Evolutionary conservation across 2,797 vertebrate genomes (phyloP), one percentile per base, ranked within the genome.

Genomic region (Ptychadena robeensis): DNA sequence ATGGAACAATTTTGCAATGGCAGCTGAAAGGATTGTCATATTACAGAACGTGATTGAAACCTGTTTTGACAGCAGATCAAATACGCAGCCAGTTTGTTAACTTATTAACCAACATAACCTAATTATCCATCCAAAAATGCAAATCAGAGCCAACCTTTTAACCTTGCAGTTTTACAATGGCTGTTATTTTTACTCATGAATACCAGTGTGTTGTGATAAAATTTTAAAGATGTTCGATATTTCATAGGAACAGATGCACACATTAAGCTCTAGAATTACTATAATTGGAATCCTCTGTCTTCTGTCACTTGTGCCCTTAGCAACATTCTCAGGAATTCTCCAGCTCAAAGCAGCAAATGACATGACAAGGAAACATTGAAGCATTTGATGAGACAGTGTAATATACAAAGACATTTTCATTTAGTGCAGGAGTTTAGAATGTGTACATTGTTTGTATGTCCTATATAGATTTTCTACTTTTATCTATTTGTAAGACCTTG

Each of bases 51-150:
- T 91, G 90, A 91, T 77, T 87, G 86, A 90, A 88, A 90, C 87
- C 88, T 86, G 74, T 78, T 90, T 81, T 91, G 90, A 92, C 91
- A 93, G 89, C 82, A 85, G 88, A 86, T 32, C 27, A 87, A 85
- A 83, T 82, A 81, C 25, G 86, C 87, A 90, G 90, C 88, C 82
- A 74, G 81, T 91, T 89, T 87, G 91, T 89, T 87, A 91, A 86
- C 87, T 80, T 86, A 86, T 89, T 90, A 91, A 91, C 85, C 80
- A 75, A 18, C 88, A 80, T 92, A 90, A 91, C 91, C 89, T 88
- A 90, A 87, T 92, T 92, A 85, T 57, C 86, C 82, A 89, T 86
- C 87, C 85, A 87, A 89, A 88, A 88, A 86, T 87, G 83, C 87
- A 88, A 89, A 89, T 64, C 59, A 85, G 73, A 81, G 87, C 85